These are phyloP conservation scores for Anguilla rostrata DNA, from an alignment of 2,113 vertebrate species.

Conservation along the genomic window DNA sequence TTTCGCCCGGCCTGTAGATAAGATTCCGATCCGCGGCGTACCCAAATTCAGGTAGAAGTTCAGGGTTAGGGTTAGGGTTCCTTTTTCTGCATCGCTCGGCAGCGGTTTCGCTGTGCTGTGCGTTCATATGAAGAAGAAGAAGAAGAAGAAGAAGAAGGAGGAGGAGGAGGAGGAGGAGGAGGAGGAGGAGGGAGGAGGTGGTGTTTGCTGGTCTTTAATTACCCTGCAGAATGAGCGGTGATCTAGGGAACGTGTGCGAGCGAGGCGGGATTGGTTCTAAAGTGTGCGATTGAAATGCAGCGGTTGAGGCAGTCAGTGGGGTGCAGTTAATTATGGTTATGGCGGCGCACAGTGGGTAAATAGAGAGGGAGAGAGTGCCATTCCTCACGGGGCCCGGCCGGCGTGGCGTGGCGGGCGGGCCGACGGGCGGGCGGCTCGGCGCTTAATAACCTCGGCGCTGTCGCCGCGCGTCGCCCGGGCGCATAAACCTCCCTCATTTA, in stretches of 20 bases:
- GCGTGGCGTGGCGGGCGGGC: not conserved
- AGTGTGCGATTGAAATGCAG: not conserved
- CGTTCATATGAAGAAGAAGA: not conserved
- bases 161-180: not conserved
- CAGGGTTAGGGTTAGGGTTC: not conserved
- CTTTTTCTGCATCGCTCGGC: not conserved
- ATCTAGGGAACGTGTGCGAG: not conserved
- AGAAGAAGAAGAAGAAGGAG: not conserved
- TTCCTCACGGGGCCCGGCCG: not conserved
- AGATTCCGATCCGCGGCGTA: not conserved
- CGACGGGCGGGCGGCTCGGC: not conserved
- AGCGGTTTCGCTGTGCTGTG: too few species aligned
- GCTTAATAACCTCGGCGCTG: not conserved
- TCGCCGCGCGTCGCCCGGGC: not conserved
- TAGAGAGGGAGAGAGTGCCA: not conserved
- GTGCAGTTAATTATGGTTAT: not conserved
- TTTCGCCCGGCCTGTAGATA: not conserved
- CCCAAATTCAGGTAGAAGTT: not conserved
- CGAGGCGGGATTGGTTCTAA: not conserved
- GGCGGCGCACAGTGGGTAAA: not conserved
- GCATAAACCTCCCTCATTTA: not conserved
- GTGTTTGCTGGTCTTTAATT: not conserved
- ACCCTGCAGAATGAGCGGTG: not conserved
- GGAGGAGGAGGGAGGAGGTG: not conserved
- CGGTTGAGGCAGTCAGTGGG: not conserved